A percentile compares a stretch with the other conserved stretches of the same genome.
phyloP scores from a whole-genome alignment of 1,140 invertebrate species.

The Neodiprion fabricii region DNA sequence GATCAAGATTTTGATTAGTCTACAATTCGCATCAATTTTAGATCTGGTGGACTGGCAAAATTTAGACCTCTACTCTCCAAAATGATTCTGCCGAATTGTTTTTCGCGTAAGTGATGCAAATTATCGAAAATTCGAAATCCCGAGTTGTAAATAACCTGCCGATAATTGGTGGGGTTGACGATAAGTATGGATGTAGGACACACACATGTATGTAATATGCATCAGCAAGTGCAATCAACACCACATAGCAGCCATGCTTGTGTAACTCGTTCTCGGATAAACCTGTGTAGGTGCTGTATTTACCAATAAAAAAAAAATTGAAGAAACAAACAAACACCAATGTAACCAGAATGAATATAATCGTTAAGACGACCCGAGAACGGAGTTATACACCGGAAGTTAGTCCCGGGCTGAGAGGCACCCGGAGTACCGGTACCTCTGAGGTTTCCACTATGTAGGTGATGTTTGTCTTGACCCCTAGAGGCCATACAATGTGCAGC shows the following conservation, averaged over 20 bases:
- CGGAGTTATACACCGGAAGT: constrained; percentile 18
- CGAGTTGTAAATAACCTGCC: no score
- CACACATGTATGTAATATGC: background rate
- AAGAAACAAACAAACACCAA: constrained; percentile 1
- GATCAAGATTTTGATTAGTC: no score
- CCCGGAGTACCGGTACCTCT: constrained; percentile 69
- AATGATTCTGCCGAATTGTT: no score
- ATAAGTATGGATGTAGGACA: no score
- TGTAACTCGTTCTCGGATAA: constrained; percentile 2
- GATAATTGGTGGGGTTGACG: no score
- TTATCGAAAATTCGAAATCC: no score
- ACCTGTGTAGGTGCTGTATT: background rate
- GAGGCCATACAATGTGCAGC: constrained; percentile 93
- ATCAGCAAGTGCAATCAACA: constrained; percentile 14
- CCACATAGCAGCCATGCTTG: constrained; percentile 17
- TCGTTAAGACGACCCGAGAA: constrained; percentile 18
- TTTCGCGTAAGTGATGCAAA: no score
- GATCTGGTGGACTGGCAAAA: no score
- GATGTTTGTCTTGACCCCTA: constrained; percentile 93
- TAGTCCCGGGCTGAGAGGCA: constrained; percentile 17
- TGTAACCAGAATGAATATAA: constrained; percentile 19
- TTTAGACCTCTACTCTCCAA: no score
- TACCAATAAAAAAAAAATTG: background rate
- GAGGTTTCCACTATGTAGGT: constrained; percentile 89
- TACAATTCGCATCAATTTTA: no score